Evolutionary conservation across 2,888 invertebrate genomes (phyloP), one percentile per base, ranked within the genome.

Genomic region (Diogma glabrata): DNA sequence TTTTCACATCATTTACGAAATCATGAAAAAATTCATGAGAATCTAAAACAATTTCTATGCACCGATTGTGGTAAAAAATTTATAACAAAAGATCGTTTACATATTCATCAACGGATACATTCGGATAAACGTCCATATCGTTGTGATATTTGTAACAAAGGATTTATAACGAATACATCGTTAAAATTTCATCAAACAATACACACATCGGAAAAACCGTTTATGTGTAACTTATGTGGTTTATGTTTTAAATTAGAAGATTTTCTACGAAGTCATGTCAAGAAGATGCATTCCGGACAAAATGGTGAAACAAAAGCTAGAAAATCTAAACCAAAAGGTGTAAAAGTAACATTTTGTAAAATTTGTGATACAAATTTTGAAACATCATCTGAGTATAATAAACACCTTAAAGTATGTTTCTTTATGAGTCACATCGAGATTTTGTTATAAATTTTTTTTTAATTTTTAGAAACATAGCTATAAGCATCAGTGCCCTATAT

Each of bases 1-100:
- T 46, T 46, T 24, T 26, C 46, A 16, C 46, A 46, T 4, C 46
- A 46, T 26, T 24, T 22, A 4, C 23, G 24, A 10, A 46, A 46
- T 46, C 46, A 46, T 16, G 46, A 46, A 16, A 46, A 46, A 46
- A 46, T 46, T 9, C 46, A 46, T 22, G 24, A 24, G 16, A 46
- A 26, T 16, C 6, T 24, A 16, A 46, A 46, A 16, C 16, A 22
- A 46, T 46, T 14, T 46, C 12, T 24, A 4, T 46, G 46, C 24
- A 5, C 46, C 3, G 46, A 46, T 16, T 46, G 46, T 26, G 23
- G 24, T 9, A 46, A 46, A 16, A 24, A 23, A 24, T 46, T 46
- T 46, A 24, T 46, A 7, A 46, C 23, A 10, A 46, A 46, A 26
- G 46, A 46, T 46, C 46, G 46, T 9, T 16, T 46, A 9, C 23